Conservation (phyloP, 2,113 vertebrate genomes). For the Candoia aspera region DNA sequence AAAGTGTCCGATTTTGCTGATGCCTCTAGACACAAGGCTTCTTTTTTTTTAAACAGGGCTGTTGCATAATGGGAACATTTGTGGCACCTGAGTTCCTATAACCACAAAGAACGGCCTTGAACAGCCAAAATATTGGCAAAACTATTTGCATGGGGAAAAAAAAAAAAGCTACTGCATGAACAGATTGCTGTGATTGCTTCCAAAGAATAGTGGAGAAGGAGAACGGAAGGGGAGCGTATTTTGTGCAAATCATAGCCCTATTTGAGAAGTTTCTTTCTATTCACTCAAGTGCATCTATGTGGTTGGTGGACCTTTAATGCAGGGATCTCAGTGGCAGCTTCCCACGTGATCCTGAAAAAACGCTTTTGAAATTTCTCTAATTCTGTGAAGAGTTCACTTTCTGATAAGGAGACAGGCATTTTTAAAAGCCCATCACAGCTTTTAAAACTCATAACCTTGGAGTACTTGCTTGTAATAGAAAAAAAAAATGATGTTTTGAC, state of each 20-base stretch:
- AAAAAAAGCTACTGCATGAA: not conserved
- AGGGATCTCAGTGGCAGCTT: not conserved
- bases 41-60: not conserved
- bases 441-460: no score
- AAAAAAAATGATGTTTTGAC: no score
- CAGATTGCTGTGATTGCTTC: not conserved
- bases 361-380: not conserved
- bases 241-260: not conserved
- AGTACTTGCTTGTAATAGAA: no score
- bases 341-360: not conserved
- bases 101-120: not conserved
- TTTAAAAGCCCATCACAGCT: not conserved
- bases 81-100: not conserved
- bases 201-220: not conserved
- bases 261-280: not conserved
- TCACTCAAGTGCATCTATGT: not conserved
- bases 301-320: not conserved
- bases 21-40: not conserved
- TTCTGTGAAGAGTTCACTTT: not conserved
- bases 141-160: not conserved
- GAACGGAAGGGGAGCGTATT: not conserved
- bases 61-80: not conserved
- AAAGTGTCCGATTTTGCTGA: not conserved
- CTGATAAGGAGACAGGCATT: not conserved
- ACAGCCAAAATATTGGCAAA: not conserved